These are phyloP conservation scores for Rhizomys pruinosus DNA, from an alignment of 2,113 vertebrate genomes.

Conservation along the genomic window DNA sequence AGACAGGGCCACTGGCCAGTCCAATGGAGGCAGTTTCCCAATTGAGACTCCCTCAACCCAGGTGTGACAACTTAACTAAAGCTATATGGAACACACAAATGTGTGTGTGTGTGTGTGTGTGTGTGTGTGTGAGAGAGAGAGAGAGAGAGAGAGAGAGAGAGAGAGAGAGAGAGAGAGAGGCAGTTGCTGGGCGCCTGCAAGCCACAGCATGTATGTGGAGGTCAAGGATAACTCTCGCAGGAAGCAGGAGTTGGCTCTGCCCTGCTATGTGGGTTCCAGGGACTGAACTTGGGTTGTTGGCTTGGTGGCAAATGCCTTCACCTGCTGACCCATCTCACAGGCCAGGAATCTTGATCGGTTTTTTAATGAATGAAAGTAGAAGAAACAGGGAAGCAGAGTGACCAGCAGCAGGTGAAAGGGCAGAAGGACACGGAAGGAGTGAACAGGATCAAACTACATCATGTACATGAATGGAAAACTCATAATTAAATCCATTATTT, in stretches of 20 bases:
- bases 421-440: not conserved
- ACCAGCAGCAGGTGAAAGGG: not conserved
- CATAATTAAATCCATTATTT: not conserved
- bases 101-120: not conserved
- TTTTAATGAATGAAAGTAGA: not conserved
- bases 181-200: no score
- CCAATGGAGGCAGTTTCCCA: no score
- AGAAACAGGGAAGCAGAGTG: not conserved
- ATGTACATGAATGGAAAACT: not conserved
- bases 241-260: not conserved
- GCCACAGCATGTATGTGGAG: no score
- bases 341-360: not conserved
- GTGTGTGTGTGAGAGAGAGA: not conserved
- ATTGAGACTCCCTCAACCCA: no score
- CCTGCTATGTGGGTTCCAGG: no score
- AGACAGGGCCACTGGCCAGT: no score
- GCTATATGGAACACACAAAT: no score
- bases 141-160: no score
- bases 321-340: not conserved
- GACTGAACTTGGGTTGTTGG: not conserved
- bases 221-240: not conserved
- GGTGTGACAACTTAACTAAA: no score
- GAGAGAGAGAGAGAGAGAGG: no score
- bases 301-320: not conserved
- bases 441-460: not conserved